These are phyloP conservation scores for Euphysa ruthae DNA, from an alignment of 30 jellyfish, hydroid and myxozoan species.

Conservation along the genomic window DNA sequence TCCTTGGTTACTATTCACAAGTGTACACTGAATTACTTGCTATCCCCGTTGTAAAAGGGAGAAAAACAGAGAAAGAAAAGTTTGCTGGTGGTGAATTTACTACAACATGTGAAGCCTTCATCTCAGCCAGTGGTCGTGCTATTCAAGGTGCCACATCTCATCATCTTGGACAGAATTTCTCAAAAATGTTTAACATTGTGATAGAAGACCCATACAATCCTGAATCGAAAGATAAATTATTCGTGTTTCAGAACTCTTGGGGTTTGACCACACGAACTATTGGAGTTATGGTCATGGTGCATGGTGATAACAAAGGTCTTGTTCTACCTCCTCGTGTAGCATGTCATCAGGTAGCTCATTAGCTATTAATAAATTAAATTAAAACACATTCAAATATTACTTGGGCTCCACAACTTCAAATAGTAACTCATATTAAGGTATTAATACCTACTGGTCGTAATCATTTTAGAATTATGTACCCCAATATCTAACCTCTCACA, in stretches of 20 bases:
- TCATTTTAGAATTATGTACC: no score
- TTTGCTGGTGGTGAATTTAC: conserved; percentile 99
- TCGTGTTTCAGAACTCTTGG: conserved; percentile 94
- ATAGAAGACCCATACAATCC: conserved; percentile 95
- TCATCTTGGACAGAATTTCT: conserved; percentile 98
- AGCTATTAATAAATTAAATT: no score
- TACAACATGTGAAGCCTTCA: conserved; percentile 93
- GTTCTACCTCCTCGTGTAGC: conserved; percentile 98
- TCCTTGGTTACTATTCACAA: conserved; percentile 79
- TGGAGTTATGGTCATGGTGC: conserved; percentile 99
- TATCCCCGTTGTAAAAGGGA: conserved; percentile 99
- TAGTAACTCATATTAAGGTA: no score
- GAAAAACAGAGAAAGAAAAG: conserved; percentile 95
- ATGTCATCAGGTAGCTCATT: conserved; percentile 71
- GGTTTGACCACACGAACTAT: conserved; percentile 98
- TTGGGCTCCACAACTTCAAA: no score
- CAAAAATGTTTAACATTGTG: conserved; percentile 95
- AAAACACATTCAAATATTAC: no score
- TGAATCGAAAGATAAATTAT: conserved; percentile 79
- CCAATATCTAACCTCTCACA: no score
- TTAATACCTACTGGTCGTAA: no score
- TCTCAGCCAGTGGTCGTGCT: conserved; percentile 99
- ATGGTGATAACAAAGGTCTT: conserved; percentile 96
- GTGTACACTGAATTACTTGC: conserved; percentile 92
- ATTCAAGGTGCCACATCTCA: conserved; percentile 99